Base-by-base conservation (phyloP, 2,888 invertebrate species). In the Rotaria sp. region DNA sequence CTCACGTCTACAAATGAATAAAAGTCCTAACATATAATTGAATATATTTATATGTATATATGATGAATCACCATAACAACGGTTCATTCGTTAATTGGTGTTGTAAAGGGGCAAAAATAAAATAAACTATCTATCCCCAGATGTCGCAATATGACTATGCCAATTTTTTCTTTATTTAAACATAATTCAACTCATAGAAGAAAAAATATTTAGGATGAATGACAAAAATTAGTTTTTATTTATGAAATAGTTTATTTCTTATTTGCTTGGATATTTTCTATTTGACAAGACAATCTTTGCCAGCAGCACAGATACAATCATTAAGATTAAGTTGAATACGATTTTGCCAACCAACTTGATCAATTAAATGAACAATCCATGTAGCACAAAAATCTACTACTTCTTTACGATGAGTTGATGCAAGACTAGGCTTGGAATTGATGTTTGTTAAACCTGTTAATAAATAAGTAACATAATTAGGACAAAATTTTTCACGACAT, bases 401-500 rank as follows among this genome's bases (percentile, higher is more conserved):
- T 80, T 80, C 80, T 80, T 80, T 80, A n/a, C 5, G 41, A 45
- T 80, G 21, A 13, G 11, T 45, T 11, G 45, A 45, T 26, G n/a
- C 80, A 26, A 45, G 45, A n/a, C 13, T n/a, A 11, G 41, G 80
- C n/a, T 8, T 26, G 1, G 13, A 13, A 26, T 80, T 18, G 13
- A 4, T 15, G 26, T 80, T n/a, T 18, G 10, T 5, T 13, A n/a
- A 5, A 26, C 80, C 80, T 45, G 41, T 80, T n/a, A 80, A 11
- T 80, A 80, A n/a, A 80, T 80, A 45, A 35, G 1, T 80, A 45
- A 80, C 80, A 80, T 80, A 80, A n/a, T 24, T 41, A 26, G 80
- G 80, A 80, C 80, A 80, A n/a, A 80, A 80, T 45, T 80, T 41
- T 26, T 45, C 41, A 45, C 80, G 41, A 45, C 80, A 80, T 80